phyloP scores from a whole-genome alignment of 2,888 invertebrate genomes.

The Alitta virens region DNA sequence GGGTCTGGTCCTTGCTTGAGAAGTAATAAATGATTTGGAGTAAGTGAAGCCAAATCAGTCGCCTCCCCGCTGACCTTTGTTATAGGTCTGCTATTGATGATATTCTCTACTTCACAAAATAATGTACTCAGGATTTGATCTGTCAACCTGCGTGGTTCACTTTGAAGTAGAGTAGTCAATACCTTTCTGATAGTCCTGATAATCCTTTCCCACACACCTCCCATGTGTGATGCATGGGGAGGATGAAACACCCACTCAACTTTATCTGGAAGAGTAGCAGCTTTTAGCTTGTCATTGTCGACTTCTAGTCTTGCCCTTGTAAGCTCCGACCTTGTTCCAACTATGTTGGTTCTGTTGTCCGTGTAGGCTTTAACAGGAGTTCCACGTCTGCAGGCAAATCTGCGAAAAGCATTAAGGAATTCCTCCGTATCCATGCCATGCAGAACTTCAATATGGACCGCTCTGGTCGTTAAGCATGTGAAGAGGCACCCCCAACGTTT shows the following conservation, averaged over 20 bases:
- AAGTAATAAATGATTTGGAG: conserved; percentile 19
- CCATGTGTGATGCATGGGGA: conserved; percentile 34
- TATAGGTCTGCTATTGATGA: conserved; percentile 28
- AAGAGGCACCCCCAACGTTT: conserved; percentile 35
- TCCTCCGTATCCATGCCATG: conserved; percentile 11
- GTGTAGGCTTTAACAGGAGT: background rate
- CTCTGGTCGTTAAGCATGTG: conserved; percentile 9
- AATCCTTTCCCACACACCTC: conserved; percentile 37
- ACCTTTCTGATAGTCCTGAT: conserved; percentile 32
- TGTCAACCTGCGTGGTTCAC: conserved; percentile 15
- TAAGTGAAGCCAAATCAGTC: conserved; percentile 12
- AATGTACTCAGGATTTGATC: conserved; percentile 25
- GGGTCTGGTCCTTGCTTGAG: conserved; percentile 12
- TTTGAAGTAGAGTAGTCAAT: conserved; percentile 20
- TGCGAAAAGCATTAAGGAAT: conserved; percentile 4
- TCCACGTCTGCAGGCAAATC: background rate
- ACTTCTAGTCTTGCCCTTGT: conserved; percentile 6
- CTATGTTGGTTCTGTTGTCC: conserved; percentile 13
- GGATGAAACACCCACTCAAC: conserved; percentile 28
- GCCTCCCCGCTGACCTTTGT: conserved; percentile 6
- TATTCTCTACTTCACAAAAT: conserved; percentile 26
- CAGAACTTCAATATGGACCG: conserved; percentile 10
- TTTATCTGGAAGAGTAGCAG: background rate
- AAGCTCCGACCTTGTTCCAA: conserved; percentile 16
- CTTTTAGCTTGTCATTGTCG: conserved; percentile 3